Percentiles rank a stretch among this genome's conserved stretches.
Conservation (phyloP, 2,888 invertebrate genomes). For the Ophion ventricosus region DNA sequence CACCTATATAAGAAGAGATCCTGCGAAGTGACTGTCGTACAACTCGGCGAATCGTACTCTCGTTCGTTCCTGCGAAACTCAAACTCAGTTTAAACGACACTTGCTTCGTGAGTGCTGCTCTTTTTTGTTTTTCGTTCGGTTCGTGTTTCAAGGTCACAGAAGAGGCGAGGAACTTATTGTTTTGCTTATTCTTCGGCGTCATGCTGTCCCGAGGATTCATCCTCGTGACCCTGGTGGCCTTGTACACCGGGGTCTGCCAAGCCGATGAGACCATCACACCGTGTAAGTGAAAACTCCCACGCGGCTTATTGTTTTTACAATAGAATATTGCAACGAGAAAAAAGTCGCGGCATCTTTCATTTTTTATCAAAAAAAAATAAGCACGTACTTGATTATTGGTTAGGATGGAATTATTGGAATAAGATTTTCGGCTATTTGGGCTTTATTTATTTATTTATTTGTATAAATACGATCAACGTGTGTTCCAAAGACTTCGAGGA, state of each 20-base stretch:
- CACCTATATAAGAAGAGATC: constrained; percentile 65
- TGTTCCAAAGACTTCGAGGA: no score
- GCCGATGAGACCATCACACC: constrained; percentile 44
- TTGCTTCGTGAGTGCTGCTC: constrained; percentile 24
- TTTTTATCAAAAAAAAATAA: neutral
- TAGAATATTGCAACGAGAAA: no score
- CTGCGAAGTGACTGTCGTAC: constrained; percentile 44
- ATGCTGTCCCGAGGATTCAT: constrained; percentile 61
- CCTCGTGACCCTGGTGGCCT: constrained; percentile 61
- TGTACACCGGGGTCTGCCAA: constrained; percentile 53
- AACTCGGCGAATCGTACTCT: constrained; percentile 40
- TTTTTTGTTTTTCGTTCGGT: constrained; percentile 5
- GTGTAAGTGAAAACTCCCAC: constrained; percentile 41
- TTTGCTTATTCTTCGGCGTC: constrained; percentile 1
- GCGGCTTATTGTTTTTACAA: no score
- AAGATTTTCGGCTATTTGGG: no score
- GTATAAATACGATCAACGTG: no score
- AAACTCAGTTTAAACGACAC: neutral
- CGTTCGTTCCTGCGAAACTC: constrained; percentile 1
- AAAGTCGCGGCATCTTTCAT: neutral
- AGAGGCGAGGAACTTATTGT: neutral
- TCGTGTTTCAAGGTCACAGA: constrained; percentile 21
- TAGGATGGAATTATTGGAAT: no score
- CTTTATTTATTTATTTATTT: no score
- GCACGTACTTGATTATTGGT: no score